Evolutionary conservation across 1,140 invertebrate species (phyloP).

Genomic region (Trypoxylus dichotomus): DNA sequence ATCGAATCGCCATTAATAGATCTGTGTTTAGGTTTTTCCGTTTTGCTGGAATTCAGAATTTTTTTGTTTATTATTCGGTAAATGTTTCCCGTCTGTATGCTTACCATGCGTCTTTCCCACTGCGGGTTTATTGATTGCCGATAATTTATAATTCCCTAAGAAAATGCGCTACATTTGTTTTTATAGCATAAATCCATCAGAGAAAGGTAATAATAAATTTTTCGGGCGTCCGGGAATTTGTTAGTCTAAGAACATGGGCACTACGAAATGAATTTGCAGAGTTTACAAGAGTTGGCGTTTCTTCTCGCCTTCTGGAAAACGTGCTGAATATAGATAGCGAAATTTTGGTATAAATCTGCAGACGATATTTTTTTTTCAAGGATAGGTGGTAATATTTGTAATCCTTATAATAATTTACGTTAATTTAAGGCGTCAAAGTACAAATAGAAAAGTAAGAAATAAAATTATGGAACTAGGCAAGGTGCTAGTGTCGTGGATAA

Average conservation of each 20-base stretch:
- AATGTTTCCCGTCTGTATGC: not conserved
- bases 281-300: not conserved
- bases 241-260: not conserved
- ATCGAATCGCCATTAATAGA: too few relatives aligned
- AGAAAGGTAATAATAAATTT: conserved; percentile 1
- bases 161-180: not conserved
- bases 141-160: not conserved
- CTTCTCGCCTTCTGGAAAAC: not conserved
- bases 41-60: too few relatives aligned
- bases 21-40: too few relatives aligned
- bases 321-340: too few relatives aligned
- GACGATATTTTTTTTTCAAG: too few relatives aligned
- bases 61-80: not conserved
- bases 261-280: not conserved
- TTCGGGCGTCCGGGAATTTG: not conserved
- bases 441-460: too few relatives aligned
- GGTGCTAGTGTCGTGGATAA: too few relatives aligned
- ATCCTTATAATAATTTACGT: too few relatives aligned
- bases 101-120: not conserved
- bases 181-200: not conserved
- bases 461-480: too few relatives aligned
- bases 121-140: not conserved
- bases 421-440: too few relatives aligned
- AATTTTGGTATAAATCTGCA: too few relatives aligned
- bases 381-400: too few relatives aligned